phyloP scores from a whole-genome alignment of 2,888 invertebrate genomes.

The Drosophila mimetica region DNA sequence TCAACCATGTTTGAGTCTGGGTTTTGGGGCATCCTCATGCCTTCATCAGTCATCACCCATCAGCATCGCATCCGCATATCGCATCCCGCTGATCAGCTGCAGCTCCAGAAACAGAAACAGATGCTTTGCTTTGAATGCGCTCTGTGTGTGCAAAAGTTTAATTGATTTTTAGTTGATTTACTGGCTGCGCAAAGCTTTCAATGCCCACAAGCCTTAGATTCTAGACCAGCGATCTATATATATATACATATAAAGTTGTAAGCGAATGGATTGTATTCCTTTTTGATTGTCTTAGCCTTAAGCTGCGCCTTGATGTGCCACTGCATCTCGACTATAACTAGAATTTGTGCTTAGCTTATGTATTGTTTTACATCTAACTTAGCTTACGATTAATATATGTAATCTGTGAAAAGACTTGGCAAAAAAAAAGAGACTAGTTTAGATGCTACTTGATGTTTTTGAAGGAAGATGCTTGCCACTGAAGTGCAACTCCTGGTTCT shows the following conservation, averaged over 20 bases:
- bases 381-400: slow-evolving; percentile 18
- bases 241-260: slow-evolving; percentile 4
- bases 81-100: slow-evolving; percentile 52
- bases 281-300: slow-evolving; percentile 29
- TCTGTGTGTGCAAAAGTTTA: slow-evolving; percentile 35
- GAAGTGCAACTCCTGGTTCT: slow-evolving; percentile 18
- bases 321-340: slow-evolving; percentile 18
- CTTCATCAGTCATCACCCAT: slow-evolving; percentile 32
- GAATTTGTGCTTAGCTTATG: slow-evolving; percentile 31
- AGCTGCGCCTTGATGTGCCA: slow-evolving; percentile 30
- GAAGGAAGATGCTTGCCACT: slow-evolving; percentile 17
- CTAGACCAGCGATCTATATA: slow-evolving; percentile 24
- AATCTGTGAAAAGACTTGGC: slow-evolving; percentile 22
- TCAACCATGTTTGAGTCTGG: slow-evolving; percentile 88
- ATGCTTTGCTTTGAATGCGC: slow-evolving; percentile 70
- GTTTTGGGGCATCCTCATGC: slow-evolving; percentile 34
- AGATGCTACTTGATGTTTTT: slow-evolving; percentile 29
- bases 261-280: slow-evolving; percentile 27
- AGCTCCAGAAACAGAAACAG: slow-evolving; percentile 12
- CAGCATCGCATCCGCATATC: slow-evolving; percentile 58
- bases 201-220: slow-evolving; percentile 40
- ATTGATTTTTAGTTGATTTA: slow-evolving; percentile 52
- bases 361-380: slow-evolving; percentile 19
- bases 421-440: slow-evolving; percentile 11
- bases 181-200: slow-evolving; percentile 55